Conservation (phyloP, 2,888 invertebrate species). For the Bugula neritina region DNA sequence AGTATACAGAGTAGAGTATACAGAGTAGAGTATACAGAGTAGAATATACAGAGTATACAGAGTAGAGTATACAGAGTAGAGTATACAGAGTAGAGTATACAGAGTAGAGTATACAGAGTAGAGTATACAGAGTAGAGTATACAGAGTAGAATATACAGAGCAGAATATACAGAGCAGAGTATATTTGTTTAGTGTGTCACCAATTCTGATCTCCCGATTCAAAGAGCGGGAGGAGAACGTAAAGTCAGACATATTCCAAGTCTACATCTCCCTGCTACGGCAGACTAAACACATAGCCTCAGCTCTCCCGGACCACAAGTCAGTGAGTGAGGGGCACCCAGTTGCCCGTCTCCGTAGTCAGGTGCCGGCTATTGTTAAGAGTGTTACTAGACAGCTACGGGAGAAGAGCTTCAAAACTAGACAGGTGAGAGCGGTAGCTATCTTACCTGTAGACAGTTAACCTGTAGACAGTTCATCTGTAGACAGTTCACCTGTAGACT, state of each 20-base stretch:
- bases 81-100: too few relatives aligned
- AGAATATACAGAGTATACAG: too few relatives aligned
- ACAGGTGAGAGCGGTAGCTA: constrained; percentile 68
- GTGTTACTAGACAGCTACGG: constrained; percentile 79
- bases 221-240: constrained; percentile 96
- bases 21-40: too few relatives aligned
- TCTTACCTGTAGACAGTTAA: too few relatives aligned
- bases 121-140: too few relatives aligned
- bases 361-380: constrained; percentile 73
- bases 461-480: too few relatives aligned
- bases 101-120: too few relatives aligned
- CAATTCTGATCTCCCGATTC: constrained; percentile 27
- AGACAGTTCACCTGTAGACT: too few relatives aligned
- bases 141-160: too few relatives aligned
- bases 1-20: too few relatives aligned
- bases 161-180: too few relatives aligned
- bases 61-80: too few relatives aligned
- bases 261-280: constrained; percentile 83
- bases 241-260: constrained; percentile 93
- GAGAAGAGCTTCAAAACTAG: constrained; percentile 58
- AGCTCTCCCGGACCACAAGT: constrained; percentile 42
- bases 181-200: constrained; percentile 3
- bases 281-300: constrained; percentile 71
- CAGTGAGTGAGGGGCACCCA: constrained; percentile 34
- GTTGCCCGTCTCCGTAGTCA: constrained; percentile 55